phyloP scores from a whole-genome alignment of 2,113 vertebrate genomes.

The Manacus vitellinus region DNA sequence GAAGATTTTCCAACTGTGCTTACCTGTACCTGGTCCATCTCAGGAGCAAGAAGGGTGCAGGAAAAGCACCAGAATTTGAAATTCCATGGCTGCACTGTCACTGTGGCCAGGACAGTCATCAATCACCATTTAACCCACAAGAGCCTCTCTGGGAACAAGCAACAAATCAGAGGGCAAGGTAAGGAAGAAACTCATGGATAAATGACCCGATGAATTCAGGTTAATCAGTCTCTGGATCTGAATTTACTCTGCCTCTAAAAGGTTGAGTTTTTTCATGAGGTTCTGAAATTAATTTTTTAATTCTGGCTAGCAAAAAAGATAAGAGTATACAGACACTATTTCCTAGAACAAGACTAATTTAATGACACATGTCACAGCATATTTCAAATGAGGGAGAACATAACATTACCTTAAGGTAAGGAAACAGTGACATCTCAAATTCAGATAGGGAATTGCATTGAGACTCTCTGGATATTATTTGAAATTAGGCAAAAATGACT shows the following conservation, averaged over 20 bases:
- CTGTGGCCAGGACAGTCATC: background rate
- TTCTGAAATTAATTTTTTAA: background rate
- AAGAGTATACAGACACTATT: background rate
- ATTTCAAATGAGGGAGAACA: background rate
- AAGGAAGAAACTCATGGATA: background rate
- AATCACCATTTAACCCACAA: background rate
- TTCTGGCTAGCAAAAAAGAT: background rate
- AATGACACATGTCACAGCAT: background rate
- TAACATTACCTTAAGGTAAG: background rate
- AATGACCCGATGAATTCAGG: background rate
- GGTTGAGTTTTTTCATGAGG: background rate
- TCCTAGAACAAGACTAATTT: background rate
- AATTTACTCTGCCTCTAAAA: background rate
- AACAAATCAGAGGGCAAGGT: background rate
- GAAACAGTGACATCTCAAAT: background rate
- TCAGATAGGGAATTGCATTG: background rate
- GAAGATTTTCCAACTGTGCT: background rate
- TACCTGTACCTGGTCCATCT: background rate
- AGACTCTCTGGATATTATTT: background rate
- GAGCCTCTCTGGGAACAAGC: background rate
- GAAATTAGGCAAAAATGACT: background rate
- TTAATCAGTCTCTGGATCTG: background rate
- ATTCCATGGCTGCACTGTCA: accelerated
- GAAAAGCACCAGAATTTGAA: background rate
- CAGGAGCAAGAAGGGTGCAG: background rate